These are phyloP conservation scores for Dastarcus helophoroides DNA, from an alignment of 2,888 invertebrate genomes.

Conservation along the genomic window DNA sequence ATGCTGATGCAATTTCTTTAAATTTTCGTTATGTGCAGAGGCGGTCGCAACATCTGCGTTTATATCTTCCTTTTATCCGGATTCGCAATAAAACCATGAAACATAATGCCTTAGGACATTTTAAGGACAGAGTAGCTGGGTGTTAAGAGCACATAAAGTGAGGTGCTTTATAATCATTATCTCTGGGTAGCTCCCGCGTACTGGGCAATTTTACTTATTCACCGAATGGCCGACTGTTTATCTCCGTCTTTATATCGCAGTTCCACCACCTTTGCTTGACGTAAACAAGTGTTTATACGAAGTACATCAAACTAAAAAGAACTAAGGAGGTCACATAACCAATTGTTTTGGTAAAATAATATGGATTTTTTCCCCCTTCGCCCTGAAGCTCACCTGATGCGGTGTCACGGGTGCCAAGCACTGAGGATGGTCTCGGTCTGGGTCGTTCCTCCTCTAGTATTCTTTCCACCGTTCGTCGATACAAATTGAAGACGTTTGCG, in stretches of 20 bases:
- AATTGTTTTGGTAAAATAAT: not conserved
- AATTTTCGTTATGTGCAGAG: too few relatives aligned
- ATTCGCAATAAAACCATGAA: slow-evolving; percentile 21
- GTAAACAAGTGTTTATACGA: slow-evolving; percentile 6
- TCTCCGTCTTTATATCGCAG: slow-evolving; percentile 2
- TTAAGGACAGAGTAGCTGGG: slow-evolving; percentile 24
- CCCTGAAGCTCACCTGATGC: slow-evolving; percentile 40
- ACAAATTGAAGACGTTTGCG: slow-evolving; percentile 56
- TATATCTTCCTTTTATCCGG: slow-evolving; percentile 1
- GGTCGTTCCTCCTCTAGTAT: slow-evolving; percentile 63
- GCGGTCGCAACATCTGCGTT: slow-evolving; percentile 1
- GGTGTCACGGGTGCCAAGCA: slow-evolving; percentile 57
- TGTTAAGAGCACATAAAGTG: slow-evolving; percentile 29
- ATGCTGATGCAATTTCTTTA: too few relatives aligned
- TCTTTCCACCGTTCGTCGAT: slow-evolving; percentile 49
- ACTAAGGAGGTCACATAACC: not conserved
- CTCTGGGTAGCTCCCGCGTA: slow-evolving; percentile 23
- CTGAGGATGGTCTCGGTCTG: slow-evolving; percentile 60
- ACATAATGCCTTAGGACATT: slow-evolving; percentile 28
- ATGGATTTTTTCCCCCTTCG: not conserved
- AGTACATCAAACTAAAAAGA: not conserved
- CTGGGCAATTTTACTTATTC: slow-evolving; percentile 25
- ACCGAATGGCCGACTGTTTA: slow-evolving; percentile 6
- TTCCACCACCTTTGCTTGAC: not conserved
- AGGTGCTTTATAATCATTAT: slow-evolving; percentile 31